Conservation (phyloP, 1,140 invertebrate genomes). For the Lepidurus couesii region DNA sequence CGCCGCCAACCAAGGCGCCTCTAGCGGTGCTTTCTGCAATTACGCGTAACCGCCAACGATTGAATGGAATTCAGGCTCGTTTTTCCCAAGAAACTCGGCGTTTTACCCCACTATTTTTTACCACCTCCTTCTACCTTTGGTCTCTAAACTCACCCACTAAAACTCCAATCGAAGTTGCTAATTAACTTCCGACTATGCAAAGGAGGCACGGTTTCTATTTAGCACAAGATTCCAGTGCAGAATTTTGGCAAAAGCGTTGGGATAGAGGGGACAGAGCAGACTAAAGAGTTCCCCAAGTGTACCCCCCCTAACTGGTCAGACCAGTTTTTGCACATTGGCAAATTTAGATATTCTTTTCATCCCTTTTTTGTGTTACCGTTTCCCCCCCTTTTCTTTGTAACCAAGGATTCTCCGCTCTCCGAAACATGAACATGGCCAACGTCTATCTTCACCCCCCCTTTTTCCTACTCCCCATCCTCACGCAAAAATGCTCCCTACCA, state of each 20-base stretch:
- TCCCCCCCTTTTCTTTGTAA: constrained; percentile 7
- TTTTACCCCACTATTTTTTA: too few relatives aligned
- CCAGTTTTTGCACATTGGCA: constrained; percentile 21
- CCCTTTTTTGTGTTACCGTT: background rate
- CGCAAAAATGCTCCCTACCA: constrained; percentile 18
- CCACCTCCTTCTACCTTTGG: too few relatives aligned
- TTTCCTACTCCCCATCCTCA: background rate
- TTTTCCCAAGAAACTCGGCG: too few relatives aligned
- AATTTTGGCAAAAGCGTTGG: constrained; percentile 8
- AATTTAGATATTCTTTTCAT: constrained; percentile 20
- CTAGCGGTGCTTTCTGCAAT: background rate
- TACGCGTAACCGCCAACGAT: constrained; percentile 20
- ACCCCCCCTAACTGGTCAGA: constrained; percentile 7
- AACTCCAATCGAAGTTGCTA: background rate
- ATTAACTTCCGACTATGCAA: background rate
- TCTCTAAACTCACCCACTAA: too few relatives aligned
- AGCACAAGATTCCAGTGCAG: background rate
- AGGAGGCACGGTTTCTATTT: background rate
- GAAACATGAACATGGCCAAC: constrained; percentile 7
- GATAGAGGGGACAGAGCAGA: background rate
- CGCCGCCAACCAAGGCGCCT: constrained; percentile 16
- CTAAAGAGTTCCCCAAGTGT: constrained; percentile 9
- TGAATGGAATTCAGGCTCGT: background rate
- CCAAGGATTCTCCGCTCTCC: constrained; percentile 5
- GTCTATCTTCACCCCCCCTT: background rate